Evolutionary conservation across 1,140 invertebrate species (phyloP).

Genomic region (Leptoteleia sp.): DNA sequence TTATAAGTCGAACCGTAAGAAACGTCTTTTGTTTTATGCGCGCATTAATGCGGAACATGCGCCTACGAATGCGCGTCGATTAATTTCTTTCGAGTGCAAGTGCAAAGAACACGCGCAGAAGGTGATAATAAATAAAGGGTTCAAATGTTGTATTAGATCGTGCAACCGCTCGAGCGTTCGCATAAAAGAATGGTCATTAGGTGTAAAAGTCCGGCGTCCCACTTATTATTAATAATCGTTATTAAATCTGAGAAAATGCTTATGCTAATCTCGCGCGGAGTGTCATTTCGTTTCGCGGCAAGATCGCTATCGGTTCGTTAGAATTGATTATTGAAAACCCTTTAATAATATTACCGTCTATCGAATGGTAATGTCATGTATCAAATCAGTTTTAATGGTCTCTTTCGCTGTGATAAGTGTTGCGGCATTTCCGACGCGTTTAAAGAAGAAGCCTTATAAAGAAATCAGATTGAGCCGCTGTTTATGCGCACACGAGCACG

Average conservation of each 20-base stretch:
- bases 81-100: conserved; percentile 60
- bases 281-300: conserved; percentile 48
- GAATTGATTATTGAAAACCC: conserved; percentile 63
- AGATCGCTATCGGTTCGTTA: conserved; percentile 55
- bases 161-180: conserved; percentile 14
- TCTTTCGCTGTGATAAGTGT: conserved; percentile 30
- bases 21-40: conserved; percentile 54
- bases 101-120: conserved; percentile 47
- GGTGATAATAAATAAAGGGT: conserved; percentile 55
- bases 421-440: conserved; percentile 17
- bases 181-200: conserved; percentile 55
- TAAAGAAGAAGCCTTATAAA: conserved; percentile 10
- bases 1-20: too few relatives aligned
- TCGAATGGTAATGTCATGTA: conserved; percentile 33
- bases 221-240: conserved; percentile 63
- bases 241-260: conserved; percentile 64
- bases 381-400: conserved; percentile 51
- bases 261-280: conserved; percentile 61
- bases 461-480: conserved; percentile 11
- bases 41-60: conserved; percentile 41
- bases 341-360: conserved; percentile 59
- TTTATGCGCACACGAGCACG: too few relatives aligned
- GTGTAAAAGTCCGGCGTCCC: conserved; percentile 38
- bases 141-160: conserved; percentile 60
- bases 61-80: conserved; percentile 39